Evolutionary conservation across 2,797 vertebrate species (phyloP).

Genomic region (Pangasius mekongensis): DNA sequence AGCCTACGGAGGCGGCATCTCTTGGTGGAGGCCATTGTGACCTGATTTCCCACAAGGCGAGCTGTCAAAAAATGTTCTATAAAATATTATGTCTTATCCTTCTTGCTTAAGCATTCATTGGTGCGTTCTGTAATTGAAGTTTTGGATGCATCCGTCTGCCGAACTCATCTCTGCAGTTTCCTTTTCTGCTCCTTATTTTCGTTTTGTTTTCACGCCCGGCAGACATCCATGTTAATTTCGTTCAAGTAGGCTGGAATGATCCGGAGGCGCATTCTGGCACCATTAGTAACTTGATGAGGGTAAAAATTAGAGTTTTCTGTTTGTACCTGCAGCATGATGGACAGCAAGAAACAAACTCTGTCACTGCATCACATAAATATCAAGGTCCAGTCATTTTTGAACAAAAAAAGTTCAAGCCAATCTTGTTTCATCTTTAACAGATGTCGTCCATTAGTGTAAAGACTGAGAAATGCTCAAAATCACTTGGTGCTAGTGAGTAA

Average conservation of each 20-base stretch:
- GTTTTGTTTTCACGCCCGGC: neutral
- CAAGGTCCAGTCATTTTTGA: neutral
- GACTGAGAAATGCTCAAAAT: neutral
- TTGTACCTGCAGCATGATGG: neutral
- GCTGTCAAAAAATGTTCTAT: constrained; percentile 61
- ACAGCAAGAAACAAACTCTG: neutral
- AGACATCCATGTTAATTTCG: constrained; percentile 64
- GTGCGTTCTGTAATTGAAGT: neutral
- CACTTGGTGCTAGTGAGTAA: neutral
- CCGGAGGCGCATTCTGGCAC: constrained; percentile 47
- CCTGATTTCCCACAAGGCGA: constrained; percentile 67
- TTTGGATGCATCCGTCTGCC: neutral
- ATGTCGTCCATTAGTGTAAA: neutral
- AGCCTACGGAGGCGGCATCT: constrained; percentile 65
- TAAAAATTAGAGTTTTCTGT: neutral
- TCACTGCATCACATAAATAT: neutral
- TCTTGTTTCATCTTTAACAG: neutral
- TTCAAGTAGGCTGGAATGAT: neutral
- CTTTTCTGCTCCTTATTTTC: neutral
- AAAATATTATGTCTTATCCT: constrained; percentile 38
- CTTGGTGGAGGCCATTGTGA: constrained; percentile 47
- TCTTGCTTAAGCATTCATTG: constrained; percentile 20
- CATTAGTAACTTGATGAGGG: neutral
- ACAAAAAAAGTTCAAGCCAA: neutral
- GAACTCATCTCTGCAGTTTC: neutral